A percentile compares a stretch with the other conserved stretches of the same genome.
phyloP scores from a whole-genome alignment of 1,140 invertebrate species.

The Panagrolaimus sp. region DNA sequence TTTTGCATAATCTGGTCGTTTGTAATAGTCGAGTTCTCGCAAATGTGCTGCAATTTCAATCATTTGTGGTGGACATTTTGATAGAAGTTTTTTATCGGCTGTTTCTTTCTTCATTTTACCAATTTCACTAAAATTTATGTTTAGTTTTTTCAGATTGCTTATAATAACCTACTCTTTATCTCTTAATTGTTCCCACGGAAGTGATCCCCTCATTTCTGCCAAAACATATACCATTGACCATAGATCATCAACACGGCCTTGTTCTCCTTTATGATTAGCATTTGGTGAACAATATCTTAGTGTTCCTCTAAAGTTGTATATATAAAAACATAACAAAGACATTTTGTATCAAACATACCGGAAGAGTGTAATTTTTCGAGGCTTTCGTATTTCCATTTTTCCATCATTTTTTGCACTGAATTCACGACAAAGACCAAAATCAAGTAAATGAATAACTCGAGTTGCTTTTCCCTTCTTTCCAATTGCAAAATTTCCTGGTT shows the following conservation, averaged over 20 bases:
- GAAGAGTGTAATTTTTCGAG: no score
- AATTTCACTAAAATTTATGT: slow-evolving; percentile 39
- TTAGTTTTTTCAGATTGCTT: no score
- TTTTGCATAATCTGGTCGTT: slow-evolving; percentile 30
- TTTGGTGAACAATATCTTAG: no score
- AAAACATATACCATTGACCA: slow-evolving; percentile 99
- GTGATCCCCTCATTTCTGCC: slow-evolving; percentile 91
- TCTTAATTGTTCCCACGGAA: slow-evolving; percentile 82
- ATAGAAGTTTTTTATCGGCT: slow-evolving; percentile 27
- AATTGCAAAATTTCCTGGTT: slow-evolving; percentile 65
- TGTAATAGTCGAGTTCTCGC: slow-evolving; percentile 17
- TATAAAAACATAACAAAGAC: no score
- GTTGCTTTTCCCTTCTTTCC: slow-evolving; percentile 23
- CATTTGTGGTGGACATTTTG: slow-evolving; percentile 39
- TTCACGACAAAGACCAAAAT: slow-evolving; percentile 93
- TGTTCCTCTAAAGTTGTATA: no score
- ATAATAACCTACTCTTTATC: no score
- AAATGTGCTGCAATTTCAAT: slow-evolving; percentile 29
- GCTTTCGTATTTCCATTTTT: slow-evolving; percentile 83
- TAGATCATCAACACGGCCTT: slow-evolving; percentile 70
- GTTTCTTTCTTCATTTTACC: slow-evolving; percentile 27
- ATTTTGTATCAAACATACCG: no score
- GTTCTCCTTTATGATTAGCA: slow-evolving; percentile 85
- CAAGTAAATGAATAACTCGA: slow-evolving; percentile 81
- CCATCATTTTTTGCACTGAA: slow-evolving; percentile 68